These are phyloP conservation scores for Pristionchus arcanus DNA, from an alignment of 2,888 invertebrate species.

Conservation along the genomic window DNA sequence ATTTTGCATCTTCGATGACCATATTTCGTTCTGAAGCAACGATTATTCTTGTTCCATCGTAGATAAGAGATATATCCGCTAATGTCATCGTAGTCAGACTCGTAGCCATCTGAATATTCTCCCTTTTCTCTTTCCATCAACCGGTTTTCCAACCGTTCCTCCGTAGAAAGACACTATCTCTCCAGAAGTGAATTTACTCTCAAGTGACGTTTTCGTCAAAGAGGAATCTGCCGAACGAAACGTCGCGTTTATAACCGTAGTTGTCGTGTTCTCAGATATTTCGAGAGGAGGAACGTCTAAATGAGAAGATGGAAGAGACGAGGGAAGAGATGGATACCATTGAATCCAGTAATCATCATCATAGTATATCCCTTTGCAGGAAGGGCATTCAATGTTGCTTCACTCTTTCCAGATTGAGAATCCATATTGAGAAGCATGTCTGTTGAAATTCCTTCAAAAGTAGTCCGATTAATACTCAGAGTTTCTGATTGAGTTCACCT, in stretches of 20 bases:
- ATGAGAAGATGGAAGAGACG: neutral
- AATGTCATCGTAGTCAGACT: neutral
- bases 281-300: constrained; percentile 44
- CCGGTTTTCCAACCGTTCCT: neutral
- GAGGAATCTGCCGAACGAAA: neutral
- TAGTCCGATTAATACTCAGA: neutral
- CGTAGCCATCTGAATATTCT: neutral
- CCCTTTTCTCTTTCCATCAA: neutral
- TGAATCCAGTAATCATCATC: constrained; percentile 55
- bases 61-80: neutral
- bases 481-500: neutral
- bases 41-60: constrained; percentile 39
- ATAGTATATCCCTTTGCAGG: neutral
- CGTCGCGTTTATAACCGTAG: neutral
- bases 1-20: constrained; percentile 51
- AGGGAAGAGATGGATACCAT: neutral
- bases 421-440: neutral
- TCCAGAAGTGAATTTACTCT: constrained; percentile 24
- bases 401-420: neutral
- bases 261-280: neutral
- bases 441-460: constrained; percentile 38
- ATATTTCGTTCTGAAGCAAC: neutral
- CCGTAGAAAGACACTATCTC: neutral
- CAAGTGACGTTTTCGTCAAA: neutral
- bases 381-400: neutral